Base-by-base conservation (phyloP, 2,888 invertebrate species). In the Nysson spinosus region DNA sequence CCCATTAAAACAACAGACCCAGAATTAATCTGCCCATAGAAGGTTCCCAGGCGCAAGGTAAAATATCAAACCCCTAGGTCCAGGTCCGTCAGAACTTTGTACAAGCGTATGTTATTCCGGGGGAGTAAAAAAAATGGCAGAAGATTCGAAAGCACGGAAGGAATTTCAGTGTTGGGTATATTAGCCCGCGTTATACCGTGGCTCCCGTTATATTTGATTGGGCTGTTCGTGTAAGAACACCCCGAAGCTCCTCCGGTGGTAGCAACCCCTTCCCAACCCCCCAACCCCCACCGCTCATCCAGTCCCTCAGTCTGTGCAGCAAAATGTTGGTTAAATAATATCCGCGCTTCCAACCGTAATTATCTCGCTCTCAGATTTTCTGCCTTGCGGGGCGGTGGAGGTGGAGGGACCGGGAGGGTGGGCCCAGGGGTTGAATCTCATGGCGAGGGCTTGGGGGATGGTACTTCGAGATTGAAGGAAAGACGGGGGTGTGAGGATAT, bases 311-410 rank as follows among this genome's bases (percentile, higher is more conserved):
- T 61, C 65, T 56, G 69, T 69, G 77, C 80, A 81, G 78, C 81
- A 72, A 82, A 82, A 82, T 79, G 80, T 81, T 84, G 83, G 84
- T 82, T 84, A 83, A 84, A 83, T 84, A 83, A 84, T 84, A 83
- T 83, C 81, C 79, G 80, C 78, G 79, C 79, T 80, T 81, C 81
- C 81, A 80, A 84, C 80, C 84, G 84, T 84, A 85, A 85, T 85
- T 84, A 85, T 85, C 84, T 85, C 81, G 80, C 84, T 84, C 82
- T 81, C 77, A 79, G 84, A 85, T 85, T 85, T 82, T 83, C 80
- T 79, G 78, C 76, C 76, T 78, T 61, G 75, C 75, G 75, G 75
- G 75, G 55, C 46, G 64, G 47, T 56, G 60, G 60, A 70, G 60
- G 65, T 11, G 49, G 61, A 57, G 60, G 39, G 44, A 26, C 30